phyloP scores from a whole-genome alignment of 2,113 vertebrate species.

The Tretioscincus oriximinensis region DNA sequence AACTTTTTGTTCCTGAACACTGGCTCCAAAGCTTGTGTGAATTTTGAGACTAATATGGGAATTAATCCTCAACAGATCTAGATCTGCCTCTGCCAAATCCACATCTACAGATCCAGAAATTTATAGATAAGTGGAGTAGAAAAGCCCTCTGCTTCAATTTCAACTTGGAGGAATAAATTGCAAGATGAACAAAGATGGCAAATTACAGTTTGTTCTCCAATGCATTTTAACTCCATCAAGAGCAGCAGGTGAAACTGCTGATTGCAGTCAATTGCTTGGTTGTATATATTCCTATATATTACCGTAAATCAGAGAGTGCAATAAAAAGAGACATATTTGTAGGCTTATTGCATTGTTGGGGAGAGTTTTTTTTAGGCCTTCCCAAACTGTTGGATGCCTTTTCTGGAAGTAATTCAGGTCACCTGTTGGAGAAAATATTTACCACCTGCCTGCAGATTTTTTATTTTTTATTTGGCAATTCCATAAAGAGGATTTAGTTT shows the following conservation, averaged over 20 bases:
- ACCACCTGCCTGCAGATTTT: not conserved
- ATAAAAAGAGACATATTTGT: not conserved
- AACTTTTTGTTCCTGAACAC: no score
- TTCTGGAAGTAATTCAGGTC: constrained; percentile 17
- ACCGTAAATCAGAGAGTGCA: not conserved
- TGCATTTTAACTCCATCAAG: not conserved
- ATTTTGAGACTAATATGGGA: no score
- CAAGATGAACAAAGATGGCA: no score
- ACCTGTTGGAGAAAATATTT: constrained; percentile 31
- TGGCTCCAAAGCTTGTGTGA: no score
- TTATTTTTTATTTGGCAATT: constrained; percentile 22
- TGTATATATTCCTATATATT: not conserved
- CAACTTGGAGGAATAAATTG: not conserved
- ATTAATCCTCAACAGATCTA: no score
- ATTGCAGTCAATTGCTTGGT: not conserved
- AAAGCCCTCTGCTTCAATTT: not conserved
- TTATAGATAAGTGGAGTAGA: no score
- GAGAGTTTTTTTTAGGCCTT: not conserved
- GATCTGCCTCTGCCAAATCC: no score
- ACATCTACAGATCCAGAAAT: no score
- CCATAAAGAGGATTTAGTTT: not conserved
- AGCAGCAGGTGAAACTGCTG: not conserved
- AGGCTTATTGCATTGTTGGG: constrained; percentile 10
- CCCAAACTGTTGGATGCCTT: constrained; percentile 34
- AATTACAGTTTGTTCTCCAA: not conserved